phyloP scores from a whole-genome alignment of 2,797 vertebrate genomes.

The Cichlasoma orientale region DNA sequence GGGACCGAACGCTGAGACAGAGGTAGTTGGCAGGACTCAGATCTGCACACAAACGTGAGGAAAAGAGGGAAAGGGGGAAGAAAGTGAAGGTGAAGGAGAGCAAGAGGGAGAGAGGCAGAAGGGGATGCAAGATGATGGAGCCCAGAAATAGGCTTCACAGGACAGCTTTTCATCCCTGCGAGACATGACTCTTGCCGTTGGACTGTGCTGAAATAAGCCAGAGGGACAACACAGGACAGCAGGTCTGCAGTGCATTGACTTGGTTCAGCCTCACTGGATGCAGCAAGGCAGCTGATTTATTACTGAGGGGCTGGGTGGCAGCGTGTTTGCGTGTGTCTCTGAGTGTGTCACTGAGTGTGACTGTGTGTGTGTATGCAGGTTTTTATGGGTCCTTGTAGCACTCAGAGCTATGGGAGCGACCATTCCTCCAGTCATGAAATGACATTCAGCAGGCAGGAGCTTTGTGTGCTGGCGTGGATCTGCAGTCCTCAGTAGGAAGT shows the following conservation, averaged over 20 bases:
- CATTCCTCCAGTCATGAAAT: conserved; percentile 76
- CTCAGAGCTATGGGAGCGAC: conserved; percentile 62
- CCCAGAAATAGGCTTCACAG: conserved; percentile 67
- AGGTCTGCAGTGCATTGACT: conserved; percentile 66
- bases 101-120: conserved; percentile 37
- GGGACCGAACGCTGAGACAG: conserved; percentile 50
- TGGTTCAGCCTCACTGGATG: conserved; percentile 68
- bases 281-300: conserved; percentile 80
- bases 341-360: conserved; percentile 21
- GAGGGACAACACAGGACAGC: conserved; percentile 72
- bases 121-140: conserved; percentile 68
- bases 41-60: conserved; percentile 55
- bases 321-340: conserved; percentile 45
- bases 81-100: conserved; percentile 64
- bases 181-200: conserved; percentile 73
- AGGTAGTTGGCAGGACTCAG: conserved; percentile 55
- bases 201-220: conserved; percentile 75
- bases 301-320: conserved; percentile 71
- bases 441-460: conserved; percentile 77
- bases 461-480: conserved; percentile 63
- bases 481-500: conserved; percentile 70
- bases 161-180: conserved; percentile 66
- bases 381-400: conserved; percentile 71
- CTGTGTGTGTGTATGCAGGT: conserved; percentile 55
- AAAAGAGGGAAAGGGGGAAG: conserved; percentile 57